phyloP scores from a whole-genome alignment of 2,113 vertebrate species.

The Chaetura pelagica region DNA sequence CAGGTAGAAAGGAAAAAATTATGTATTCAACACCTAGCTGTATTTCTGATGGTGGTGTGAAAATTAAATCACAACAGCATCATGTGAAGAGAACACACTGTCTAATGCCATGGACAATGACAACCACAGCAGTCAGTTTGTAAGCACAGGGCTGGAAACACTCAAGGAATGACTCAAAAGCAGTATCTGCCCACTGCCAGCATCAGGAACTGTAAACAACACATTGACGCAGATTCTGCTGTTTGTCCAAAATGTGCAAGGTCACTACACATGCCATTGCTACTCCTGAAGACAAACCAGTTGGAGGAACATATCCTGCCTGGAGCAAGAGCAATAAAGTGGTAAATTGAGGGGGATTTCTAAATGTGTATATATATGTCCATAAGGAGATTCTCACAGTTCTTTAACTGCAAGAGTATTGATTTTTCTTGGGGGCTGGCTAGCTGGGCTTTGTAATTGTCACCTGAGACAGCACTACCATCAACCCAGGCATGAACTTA shows the following conservation, averaged over 20 bases:
- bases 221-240: background rate
- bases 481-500: background rate
- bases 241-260: background rate
- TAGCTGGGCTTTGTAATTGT: background rate
- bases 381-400: background rate
- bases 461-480: background rate
- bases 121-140: background rate
- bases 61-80: background rate
- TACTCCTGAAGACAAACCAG: background rate
- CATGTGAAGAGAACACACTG: background rate
- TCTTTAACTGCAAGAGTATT: background rate
- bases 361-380: too few species aligned
- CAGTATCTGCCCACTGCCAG: background rate
- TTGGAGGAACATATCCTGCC: background rate
- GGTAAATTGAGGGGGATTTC: accelerated
- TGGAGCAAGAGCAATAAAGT: background rate
- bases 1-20: accelerated
- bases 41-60: background rate
- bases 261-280: background rate
- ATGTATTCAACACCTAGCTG: background rate
- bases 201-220: background rate
- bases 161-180: background rate
- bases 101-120: accelerated
- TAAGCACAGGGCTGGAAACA: background rate
- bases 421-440: background rate